phyloP scores from a whole-genome alignment of 2,888 invertebrate genomes.

The Strigamia transsilvanica region DNA sequence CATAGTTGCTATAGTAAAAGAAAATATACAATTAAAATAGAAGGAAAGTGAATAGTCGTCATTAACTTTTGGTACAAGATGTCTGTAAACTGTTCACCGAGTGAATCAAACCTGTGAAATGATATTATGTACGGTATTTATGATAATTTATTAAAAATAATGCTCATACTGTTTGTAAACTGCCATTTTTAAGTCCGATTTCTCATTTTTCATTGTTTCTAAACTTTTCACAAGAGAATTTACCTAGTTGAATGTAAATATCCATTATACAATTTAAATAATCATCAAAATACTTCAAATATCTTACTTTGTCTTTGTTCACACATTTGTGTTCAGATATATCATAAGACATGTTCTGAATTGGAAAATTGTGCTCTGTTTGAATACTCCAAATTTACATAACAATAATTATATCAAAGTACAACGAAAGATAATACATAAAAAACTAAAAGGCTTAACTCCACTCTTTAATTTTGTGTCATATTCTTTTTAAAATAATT shows the following conservation, averaged over 20 bases:
- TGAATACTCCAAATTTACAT: not conserved
- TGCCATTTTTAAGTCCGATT: slow-evolving; percentile 22
- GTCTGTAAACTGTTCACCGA: slow-evolving; percentile 22
- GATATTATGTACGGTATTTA: not conserved
- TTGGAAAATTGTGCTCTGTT: too few species aligned
- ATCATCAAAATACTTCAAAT: not conserved
- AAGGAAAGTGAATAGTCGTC: too few species aligned
- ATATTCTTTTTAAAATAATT: not conserved
- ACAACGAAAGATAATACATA: not conserved
- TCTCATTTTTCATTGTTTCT: slow-evolving; percentile 40
- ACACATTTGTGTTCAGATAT: slow-evolving; percentile 16
- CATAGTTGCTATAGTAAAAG: not conserved
- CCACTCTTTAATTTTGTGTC: not conserved
- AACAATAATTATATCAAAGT: not conserved
- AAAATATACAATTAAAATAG: not conserved
- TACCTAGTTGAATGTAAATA: not conserved
- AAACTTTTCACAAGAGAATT: slow-evolving; percentile 12
- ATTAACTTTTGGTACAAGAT: not conserved
- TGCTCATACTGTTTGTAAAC: not conserved
- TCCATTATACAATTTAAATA: not conserved
- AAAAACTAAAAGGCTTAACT: not conserved
- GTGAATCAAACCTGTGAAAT: slow-evolving; percentile 1
- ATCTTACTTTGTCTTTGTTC: not conserved
- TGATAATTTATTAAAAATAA: not conserved
- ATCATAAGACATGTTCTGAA: slow-evolving; percentile 23